phyloP scores from a whole-genome alignment of 1,140 invertebrate species.

The Drosophila watanabei region DNA sequence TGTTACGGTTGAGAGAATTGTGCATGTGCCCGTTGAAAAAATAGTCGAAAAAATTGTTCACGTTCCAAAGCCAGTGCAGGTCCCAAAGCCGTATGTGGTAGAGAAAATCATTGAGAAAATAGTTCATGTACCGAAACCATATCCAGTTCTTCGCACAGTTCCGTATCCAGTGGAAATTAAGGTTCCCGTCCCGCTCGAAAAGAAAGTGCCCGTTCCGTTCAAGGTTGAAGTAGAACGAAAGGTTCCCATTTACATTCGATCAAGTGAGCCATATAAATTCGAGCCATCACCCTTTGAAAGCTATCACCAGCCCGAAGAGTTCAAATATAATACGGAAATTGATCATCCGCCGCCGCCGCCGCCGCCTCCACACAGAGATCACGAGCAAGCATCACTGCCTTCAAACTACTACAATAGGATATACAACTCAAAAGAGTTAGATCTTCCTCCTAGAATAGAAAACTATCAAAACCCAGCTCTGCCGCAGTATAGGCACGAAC shows the following conservation, averaged over 20 bases:
- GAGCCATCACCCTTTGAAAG: slow-evolving; percentile 41
- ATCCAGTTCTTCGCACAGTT: slow-evolving; percentile 87
- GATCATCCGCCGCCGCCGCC: slow-evolving; percentile 17
- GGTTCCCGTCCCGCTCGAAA: slow-evolving; percentile 86
- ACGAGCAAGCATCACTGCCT: slow-evolving; percentile 6
- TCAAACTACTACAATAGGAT: slow-evolving; percentile 32
- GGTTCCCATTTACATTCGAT: slow-evolving; percentile 81
- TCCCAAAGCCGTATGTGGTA: slow-evolving; percentile 60
- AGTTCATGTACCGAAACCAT: slow-evolving; percentile 86
- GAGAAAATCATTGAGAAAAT: slow-evolving; percentile 70
- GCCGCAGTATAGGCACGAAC: slow-evolving; percentile 18
- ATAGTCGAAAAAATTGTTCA: slow-evolving; percentile 82
- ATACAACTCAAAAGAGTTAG: slow-evolving; percentile 13
- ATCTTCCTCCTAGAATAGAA: slow-evolving; percentile 3
- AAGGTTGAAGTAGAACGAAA: slow-evolving; percentile 87
- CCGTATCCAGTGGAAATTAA: slow-evolving; percentile 86
- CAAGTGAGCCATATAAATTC: slow-evolving; percentile 64
- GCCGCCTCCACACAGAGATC: slow-evolving; percentile 6
- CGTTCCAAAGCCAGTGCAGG: slow-evolving; percentile 75
- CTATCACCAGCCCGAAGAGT: slow-evolving; percentile 25
- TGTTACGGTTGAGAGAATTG: slow-evolving; percentile 86
- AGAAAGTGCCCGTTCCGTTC: slow-evolving; percentile 86
- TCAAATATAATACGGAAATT: slow-evolving; percentile 29
- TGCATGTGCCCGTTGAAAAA: slow-evolving; percentile 88
- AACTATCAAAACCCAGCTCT: slow-evolving; percentile 9